These are phyloP conservation scores for Erebia epiphron DNA, from an alignment of 2,888 invertebrate genomes.

Conservation along the genomic window DNA sequence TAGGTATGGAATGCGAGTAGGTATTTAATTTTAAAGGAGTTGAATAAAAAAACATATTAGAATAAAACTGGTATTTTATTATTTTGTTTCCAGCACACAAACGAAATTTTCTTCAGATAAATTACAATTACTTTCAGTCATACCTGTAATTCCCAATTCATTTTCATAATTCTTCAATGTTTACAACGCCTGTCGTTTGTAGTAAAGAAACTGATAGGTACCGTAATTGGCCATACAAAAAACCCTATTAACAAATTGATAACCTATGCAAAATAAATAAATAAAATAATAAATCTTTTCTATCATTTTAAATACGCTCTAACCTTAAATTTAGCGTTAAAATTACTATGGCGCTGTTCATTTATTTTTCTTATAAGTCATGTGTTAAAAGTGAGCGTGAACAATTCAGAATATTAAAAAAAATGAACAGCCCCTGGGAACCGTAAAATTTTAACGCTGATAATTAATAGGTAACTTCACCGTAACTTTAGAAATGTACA, in stretches of 20 bases:
- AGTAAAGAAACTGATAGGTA: not conserved
- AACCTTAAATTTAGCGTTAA: slow-evolving; percentile 45
- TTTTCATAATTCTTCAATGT: too few relatives aligned
- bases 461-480: slow-evolving; percentile 78
- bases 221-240: slow-evolving; percentile 1
- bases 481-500: slow-evolving; percentile 61
- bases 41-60: slow-evolving; percentile 27
- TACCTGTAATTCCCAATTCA: slow-evolving; percentile 5
- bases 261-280: slow-evolving; percentile 53
- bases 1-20: not conserved
- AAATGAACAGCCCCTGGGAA: slow-evolving; percentile 14
- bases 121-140: slow-evolving; percentile 41
- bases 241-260: slow-evolving; percentile 12
- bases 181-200: not conserved
- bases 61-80: slow-evolving; percentile 43
- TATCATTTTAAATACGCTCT: slow-evolving; percentile 69
- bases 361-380: not conserved
- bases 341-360: slow-evolving; percentile 28
- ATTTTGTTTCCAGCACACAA: slow-evolving; percentile 55
- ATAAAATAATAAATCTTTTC: slow-evolving; percentile 58
- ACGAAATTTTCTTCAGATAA: slow-evolving; percentile 38
- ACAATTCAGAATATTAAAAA: not conserved
- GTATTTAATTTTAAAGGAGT: not conserved
- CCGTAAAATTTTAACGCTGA: slow-evolving; percentile 42
- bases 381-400: not conserved